Evolutionary conservation across 2,888 invertebrate species (phyloP).

Genomic region (Silvanus unidentatus): DNA sequence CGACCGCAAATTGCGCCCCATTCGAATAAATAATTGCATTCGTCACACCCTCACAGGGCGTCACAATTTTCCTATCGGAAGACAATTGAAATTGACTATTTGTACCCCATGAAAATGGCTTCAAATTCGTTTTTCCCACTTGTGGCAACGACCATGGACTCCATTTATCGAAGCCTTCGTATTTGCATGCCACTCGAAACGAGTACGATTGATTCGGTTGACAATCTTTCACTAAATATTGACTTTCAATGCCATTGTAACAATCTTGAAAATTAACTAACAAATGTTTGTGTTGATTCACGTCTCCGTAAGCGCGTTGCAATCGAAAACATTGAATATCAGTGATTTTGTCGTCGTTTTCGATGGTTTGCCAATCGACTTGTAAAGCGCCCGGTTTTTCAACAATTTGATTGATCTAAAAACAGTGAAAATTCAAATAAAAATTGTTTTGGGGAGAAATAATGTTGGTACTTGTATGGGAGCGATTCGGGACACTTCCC

Average conservation of each 20-base stretch:
- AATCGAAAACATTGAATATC: constrained; percentile 48
- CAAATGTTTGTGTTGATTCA: constrained; percentile 32
- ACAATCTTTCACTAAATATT: constrained; percentile 49
- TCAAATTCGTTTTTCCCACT: constrained; percentile 45
- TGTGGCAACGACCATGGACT: constrained; percentile 52
- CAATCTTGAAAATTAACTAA: constrained; percentile 41
- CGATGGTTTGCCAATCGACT: constrained; percentile 50
- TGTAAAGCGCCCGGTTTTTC: constrained; percentile 52
- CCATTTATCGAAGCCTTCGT: constrained; percentile 45
- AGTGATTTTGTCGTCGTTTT: constrained; percentile 40
- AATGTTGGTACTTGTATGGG: constrained; percentile 42
- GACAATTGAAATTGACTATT: constrained; percentile 45
- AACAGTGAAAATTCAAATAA: constrained; percentile 22
- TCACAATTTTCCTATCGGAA: constrained; percentile 49
- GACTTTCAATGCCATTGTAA: constrained; percentile 45
- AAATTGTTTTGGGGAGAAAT: too few species aligned
- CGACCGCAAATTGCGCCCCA: constrained; percentile 46
- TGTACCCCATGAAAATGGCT: constrained; percentile 48
- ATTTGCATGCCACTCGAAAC: constrained; percentile 51
- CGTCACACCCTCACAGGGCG: constrained; percentile 36
- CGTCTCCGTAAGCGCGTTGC: constrained; percentile 45
- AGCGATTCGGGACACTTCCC: constrained; percentile 35
- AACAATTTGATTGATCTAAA: constrained; percentile 47
- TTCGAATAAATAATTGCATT: constrained; percentile 45
- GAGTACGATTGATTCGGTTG: constrained; percentile 47